Base-by-base conservation (phyloP, 2,113 vertebrate species). In the Apistogramma diplotaenia region DNA sequence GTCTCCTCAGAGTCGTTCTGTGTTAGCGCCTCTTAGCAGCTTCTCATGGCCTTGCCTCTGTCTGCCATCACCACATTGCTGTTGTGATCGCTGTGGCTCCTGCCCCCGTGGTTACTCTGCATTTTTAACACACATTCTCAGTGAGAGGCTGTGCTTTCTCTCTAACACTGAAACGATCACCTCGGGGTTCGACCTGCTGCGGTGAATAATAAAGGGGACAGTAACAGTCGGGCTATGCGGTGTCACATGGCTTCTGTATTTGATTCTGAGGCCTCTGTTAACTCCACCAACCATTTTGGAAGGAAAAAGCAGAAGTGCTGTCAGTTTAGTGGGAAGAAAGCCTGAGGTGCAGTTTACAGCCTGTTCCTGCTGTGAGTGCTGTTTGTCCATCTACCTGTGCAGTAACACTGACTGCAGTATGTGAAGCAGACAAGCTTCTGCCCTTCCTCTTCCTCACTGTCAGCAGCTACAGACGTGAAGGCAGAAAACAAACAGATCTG, bases 401-500 rank as follows among this genome's bases (percentile, higher is more conserved):
- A 8, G 15, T 49, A 1, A 19, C 62, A 3, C 61, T 6, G 23
- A 49, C 3, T 29, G 37, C 6, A 23, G 29, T 0, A 19, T 16
- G 31, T 0, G 19, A 51, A 8, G 37, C 74, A 67, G 25, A 4
- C 60, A 65, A 78, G 74, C 57, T 10, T 77, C 78, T 35, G 74
- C 29, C 71, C 57, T 57, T 79, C 55, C 27, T 61, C 84, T 21
- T 78, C 82, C 8, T 82, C 84, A 7, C 56, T 67, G 73, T 86
- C 87, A 78, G 71, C 81, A 73, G 49, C 76, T 72, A 74, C 85
- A 59, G 70, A 80, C 78, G 23, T 83, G n/a, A 60, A 56, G 78
- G 80, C 43, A 16, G 72, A 82, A 82, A 92, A 84, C 84, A 91
- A 87, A 87, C 86, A 76, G 67, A 58, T 59, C 61, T 2, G 76